These are phyloP conservation scores for Diabrotica balteata DNA, from an alignment of 2,888 invertebrate genomes.

Conservation along the genomic window DNA sequence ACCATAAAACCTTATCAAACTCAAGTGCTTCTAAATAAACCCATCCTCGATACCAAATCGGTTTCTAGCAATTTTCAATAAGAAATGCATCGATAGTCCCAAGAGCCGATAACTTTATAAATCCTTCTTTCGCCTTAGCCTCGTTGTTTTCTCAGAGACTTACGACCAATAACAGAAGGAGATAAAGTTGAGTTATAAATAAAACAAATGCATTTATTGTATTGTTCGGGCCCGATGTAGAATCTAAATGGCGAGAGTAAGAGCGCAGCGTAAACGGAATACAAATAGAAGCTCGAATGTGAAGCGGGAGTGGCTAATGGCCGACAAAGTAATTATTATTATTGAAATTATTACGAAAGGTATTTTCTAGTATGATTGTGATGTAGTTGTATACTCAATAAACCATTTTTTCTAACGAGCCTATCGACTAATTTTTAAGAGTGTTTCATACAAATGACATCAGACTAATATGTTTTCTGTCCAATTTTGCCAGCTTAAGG, in stretches of 20 bases:
- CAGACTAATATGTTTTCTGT: too few relatives aligned
- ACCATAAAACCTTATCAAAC: conserved; percentile 18
- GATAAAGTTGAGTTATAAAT: conserved; percentile 24
- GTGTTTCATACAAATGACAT: too few relatives aligned
- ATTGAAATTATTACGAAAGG: too few relatives aligned
- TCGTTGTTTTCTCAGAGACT: conserved; percentile 11
- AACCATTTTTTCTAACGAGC: too few relatives aligned
- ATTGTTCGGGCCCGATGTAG: conserved; percentile 34
- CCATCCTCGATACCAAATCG: conserved; percentile 19
- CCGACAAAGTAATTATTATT: too few relatives aligned
- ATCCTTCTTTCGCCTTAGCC: conserved; percentile 11
- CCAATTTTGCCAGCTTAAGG: too few relatives aligned
- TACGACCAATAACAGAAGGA: conserved; percentile 21
- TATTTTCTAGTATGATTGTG: too few relatives aligned
- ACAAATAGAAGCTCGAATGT: conserved; percentile 37
- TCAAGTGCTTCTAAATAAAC: conserved; percentile 19
- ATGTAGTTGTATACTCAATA: too few relatives aligned
- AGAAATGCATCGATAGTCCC: conserved; percentile 17
- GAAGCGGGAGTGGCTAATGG: conserved; percentile 13
- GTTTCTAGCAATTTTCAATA: conserved; percentile 14
- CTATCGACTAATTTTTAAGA: too few relatives aligned
- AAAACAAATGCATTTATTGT: conserved; percentile 38
- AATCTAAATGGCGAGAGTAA: conserved; percentile 41
- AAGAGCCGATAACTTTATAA: conserved; percentile 22
- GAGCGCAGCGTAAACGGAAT: conserved; percentile 39